Percentiles rank a stretch among this genome's conserved stretches.
Evolutionary conservation across 2,113 vertebrate genomes (phyloP).

Genomic region (Phaethornis superciliosus): DNA sequence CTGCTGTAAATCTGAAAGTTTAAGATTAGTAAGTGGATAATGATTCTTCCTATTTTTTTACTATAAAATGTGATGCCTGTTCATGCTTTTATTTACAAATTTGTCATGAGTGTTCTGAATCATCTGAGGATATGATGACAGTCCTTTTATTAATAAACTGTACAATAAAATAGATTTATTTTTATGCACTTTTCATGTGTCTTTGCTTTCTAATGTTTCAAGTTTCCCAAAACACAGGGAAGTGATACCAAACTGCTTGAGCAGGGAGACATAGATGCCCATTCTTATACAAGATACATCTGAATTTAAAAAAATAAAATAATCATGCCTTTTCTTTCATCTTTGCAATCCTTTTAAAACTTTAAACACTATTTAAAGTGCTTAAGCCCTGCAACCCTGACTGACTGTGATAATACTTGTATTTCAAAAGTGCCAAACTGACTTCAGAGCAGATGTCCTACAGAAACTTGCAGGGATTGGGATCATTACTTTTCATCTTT

Average conservation of each 20-base stretch:
- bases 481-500: neutral
- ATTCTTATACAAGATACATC: neutral
- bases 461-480: neutral
- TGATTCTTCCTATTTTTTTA: neutral
- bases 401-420: neutral
- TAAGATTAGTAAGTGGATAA: neutral
- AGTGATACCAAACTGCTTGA: neutral
- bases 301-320: neutral
- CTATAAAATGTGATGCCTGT: neutral
- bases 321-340: neutral
- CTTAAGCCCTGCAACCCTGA: neutral
- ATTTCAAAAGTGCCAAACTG: neutral
- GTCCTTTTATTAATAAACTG: neutral
- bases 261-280: neutral
- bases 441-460: neutral
- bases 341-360: neutral
- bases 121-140: neutral
- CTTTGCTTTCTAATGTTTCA: neutral
- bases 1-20: neutral
- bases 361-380: neutral
- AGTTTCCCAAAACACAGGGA: neutral
- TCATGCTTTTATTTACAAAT: neutral
- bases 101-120: neutral
- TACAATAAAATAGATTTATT: neutral
- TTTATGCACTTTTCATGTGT: neutral